Conservation (phyloP, 2,888 invertebrate species). For the Perdita meconis region DNA sequence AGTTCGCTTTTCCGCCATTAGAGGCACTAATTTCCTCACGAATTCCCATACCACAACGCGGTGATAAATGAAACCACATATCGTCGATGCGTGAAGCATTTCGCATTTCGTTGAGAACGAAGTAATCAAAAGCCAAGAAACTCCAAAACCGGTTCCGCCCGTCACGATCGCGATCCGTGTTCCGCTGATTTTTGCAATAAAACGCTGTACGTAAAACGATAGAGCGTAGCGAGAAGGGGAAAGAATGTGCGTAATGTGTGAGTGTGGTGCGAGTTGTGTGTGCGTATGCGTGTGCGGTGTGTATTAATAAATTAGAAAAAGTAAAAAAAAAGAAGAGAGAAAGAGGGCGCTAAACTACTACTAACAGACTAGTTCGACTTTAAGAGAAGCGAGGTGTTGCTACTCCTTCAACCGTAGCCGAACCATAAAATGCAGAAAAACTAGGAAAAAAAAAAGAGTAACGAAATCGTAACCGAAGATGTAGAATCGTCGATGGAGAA, state of each 20-base stretch:
- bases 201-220: slow-evolving; percentile 52
- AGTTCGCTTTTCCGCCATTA: too few species aligned
- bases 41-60: too few species aligned
- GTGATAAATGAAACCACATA: slow-evolving; percentile 54
- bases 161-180: slow-evolving; percentile 62
- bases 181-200: slow-evolving; percentile 69
- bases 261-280: slow-evolving; percentile 18
- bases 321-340: too few species aligned
- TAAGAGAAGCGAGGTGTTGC: slow-evolving; percentile 37
- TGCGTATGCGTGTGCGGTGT: slow-evolving; percentile 15
- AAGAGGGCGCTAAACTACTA: slow-evolving; percentile 30
- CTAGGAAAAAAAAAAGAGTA: slow-evolving; percentile 2
- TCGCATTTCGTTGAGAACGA: slow-evolving; percentile 27
- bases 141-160: slow-evolving; percentile 21
- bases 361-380: slow-evolving; percentile 26
- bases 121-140: not conserved
- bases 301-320: not conserved
- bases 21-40: too few species aligned
- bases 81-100: slow-evolving; percentile 44
- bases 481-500: slow-evolving; percentile 55
- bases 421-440: slow-evolving; percentile 18
- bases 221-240: slow-evolving; percentile 41
- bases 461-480: slow-evolving; percentile 47
- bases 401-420: slow-evolving; percentile 52
- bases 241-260: slow-evolving; percentile 6